A percentile compares a stretch with the other conserved stretches of the same genome.
phyloP scores from a whole-genome alignment of 2,113 vertebrate species.

The Picathartes gymnocephalus region DNA sequence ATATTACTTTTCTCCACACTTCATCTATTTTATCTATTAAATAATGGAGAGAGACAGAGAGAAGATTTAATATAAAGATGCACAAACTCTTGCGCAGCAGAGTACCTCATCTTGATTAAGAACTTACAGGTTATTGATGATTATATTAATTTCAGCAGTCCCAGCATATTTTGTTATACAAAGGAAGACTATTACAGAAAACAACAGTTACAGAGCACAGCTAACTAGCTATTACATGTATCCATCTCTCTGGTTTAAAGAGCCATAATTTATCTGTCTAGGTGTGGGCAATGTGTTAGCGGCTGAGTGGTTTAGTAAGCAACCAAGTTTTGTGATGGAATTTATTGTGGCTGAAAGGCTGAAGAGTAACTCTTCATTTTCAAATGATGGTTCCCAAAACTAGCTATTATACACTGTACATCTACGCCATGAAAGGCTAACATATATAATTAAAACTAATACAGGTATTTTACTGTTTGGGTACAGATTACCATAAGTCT shows the following conservation, averaged over 20 bases:
- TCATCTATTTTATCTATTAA: not conserved
- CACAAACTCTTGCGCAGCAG: not conserved
- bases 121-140: not conserved
- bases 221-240: not conserved
- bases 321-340: not conserved
- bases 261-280: not conserved
- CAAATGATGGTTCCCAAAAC: not conserved
- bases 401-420: not conserved
- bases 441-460: not conserved
- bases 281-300: not conserved
- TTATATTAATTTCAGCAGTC: not conserved
- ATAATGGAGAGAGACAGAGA: not conserved
- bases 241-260: not conserved
- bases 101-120: not conserved
- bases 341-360: not conserved
- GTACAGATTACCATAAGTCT: not conserved
- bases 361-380: not conserved
- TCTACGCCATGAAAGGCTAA: not conserved
- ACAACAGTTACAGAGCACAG: not conserved
- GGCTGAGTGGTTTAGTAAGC: not conserved
- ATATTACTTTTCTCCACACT: not conserved
- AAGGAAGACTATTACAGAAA: not conserved
- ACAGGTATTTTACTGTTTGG: not conserved
- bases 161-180: not conserved
- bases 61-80: not conserved